Evolutionary conservation across 2,888 invertebrate genomes (phyloP), one percentile per base, ranked within the genome.

Genomic region (Platycheirus albimanus): DNA sequence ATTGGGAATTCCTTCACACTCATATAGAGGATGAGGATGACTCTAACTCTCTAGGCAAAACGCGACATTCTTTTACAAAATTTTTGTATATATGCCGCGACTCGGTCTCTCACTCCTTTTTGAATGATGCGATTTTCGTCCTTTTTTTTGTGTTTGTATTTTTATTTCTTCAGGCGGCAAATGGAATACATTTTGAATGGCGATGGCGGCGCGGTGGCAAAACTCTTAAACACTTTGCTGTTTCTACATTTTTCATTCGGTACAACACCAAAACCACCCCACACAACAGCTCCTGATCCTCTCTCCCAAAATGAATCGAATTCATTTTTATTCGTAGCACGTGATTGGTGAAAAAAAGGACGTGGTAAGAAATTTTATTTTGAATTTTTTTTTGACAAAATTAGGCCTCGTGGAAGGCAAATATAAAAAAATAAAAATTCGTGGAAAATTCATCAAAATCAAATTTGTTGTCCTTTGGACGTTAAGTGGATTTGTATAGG

Each of bases 271-370:
- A 13, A 67, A 13, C 11, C 58, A 47, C 20, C 43, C 13, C 19
- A 19, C 30, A n/a, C n/a, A n/a, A n/a, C n/a, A n/a, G n/a, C 17
- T 5, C 24, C 24, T 5, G 5, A 4, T 4, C 24, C 3, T 3
- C 24, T 4, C 5, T 24, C 28, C 11, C 52, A 20, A 79, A 79
- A 84, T 79, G 79, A 84, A 79, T 81, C 66, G 77, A 85, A 85
- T 74, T 85, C 78, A 85, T 83, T 85, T 83, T 85, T 85, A 85
- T 85, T 85, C 75, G 71, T 51, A 17, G 83, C 78, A 85, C 85
- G 85, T 85, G 85, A 85, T 75, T 74, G 61, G 38, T 33, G 43
- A 45, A 61, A 74, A 61, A 49, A 8, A 56, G 58, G 45, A 84
- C 69, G 63, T 77, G 71, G 71, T 61, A 30, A 61, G 54, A 56